Base-by-base conservation (phyloP, 2,888 invertebrate genomes). In the Caenorhabditis sp. region DNA sequence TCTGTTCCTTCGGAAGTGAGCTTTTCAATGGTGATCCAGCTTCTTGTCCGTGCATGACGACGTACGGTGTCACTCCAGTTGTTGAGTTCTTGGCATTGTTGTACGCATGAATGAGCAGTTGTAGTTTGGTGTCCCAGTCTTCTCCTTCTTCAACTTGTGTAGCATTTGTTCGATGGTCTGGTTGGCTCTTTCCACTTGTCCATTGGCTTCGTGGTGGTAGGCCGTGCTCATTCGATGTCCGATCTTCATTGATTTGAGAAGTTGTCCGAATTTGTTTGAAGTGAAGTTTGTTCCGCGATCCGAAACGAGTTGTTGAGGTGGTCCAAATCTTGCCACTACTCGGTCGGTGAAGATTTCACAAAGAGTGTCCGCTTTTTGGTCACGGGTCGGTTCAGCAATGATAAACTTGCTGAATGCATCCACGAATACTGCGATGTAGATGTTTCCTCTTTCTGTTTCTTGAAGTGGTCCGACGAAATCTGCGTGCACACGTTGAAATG, bases 251-350 rank as follows among this genome's bases (percentile, higher is more conserved):
- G 56, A 58, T 14, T 14, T 12, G 16, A 58, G 24, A 3, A 58
- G 31, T 6, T 58, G n/a, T 6, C 6, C 16, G n/a, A 58, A 58
- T 16, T 16, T n/a, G 1, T 31, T 28, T 0, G 31, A 31, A 0
- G n/a, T 58, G 31, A n/a, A 58, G n/a, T 58, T 58, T 1, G 31
- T 28, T 31, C 56, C 54, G 26, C 28, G 54, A 26, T 56, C 54
- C 26, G 54, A 26, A 22, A 56, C 54, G 8, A 56, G 28, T 8
- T 26, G 24, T 28, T 56, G 26, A 3, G 54, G 54, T 12, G 54
- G 14, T 56, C 56, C 56, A 31, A 58, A 58, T 58, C 56, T 28
- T 31, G 56, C 16, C 14, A 58, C 56, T 5, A 58, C 56, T 31
- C 56, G 14, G n/a, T 58, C 56, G 6, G 5, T 16, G 10, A 58